phyloP scores from a whole-genome alignment of 2,113 vertebrate genomes.

The Crotalus horridus region DNA sequence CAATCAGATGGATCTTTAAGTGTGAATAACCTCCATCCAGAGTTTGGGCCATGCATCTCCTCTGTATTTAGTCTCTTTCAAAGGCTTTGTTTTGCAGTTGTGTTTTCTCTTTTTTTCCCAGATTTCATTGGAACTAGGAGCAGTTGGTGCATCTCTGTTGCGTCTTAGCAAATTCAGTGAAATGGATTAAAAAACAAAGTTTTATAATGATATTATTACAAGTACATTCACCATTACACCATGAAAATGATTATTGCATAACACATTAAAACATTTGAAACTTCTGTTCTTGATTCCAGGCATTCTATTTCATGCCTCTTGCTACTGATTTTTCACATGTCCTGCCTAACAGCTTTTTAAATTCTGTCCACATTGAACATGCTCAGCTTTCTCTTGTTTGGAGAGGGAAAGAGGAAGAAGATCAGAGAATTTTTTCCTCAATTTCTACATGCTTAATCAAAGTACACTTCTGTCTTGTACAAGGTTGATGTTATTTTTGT shows the following conservation, averaged over 20 bases:
- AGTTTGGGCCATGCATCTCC: background rate
- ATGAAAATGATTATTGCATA: background rate
- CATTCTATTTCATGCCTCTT: background rate
- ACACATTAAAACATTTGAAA: background rate
- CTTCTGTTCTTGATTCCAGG: background rate
- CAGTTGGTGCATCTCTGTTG: background rate
- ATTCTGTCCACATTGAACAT: background rate
- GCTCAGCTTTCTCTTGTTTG: background rate
- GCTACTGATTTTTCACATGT: background rate
- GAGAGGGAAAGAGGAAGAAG: background rate
- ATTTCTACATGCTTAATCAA: background rate
- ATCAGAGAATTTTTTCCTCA: background rate
- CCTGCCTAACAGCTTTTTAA: background rate
- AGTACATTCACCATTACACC: background rate
- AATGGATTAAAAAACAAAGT: background rate
- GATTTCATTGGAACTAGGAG: background rate
- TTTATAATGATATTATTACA: background rate
- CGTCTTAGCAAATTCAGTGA: background rate
- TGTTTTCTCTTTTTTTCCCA: background rate
- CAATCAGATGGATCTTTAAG: background rate
- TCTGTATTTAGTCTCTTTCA: background rate
- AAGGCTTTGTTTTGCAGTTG: background rate
- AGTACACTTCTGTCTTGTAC: background rate
- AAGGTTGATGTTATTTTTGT: background rate
- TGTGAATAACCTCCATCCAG: background rate